Evolutionary conservation across 2,888 invertebrate genomes (phyloP), one percentile per base, ranked within the genome.

Genomic region (Drosophila barbarae): DNA sequence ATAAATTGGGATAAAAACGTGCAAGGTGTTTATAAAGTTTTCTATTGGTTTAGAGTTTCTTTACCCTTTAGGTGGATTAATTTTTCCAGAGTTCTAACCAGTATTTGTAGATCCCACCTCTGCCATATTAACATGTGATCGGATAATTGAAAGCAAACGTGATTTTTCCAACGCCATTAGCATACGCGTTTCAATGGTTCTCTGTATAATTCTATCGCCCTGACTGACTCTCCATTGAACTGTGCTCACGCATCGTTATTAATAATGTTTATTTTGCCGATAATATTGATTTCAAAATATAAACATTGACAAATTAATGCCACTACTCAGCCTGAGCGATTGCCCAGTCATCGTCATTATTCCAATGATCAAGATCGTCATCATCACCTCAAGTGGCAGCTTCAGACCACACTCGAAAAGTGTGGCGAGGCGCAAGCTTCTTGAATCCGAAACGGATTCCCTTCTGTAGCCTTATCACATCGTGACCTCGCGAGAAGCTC

Each of bases 261-360:
- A 83, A 77, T 65, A 69, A 66, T 71, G 61, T 41, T 77, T 66
- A 69, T 52, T 60, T 60, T 55, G 71, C 68, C 69, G 66, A 74
- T 76, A 60, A 66, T 84, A 77, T 81, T 84, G 70, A 74, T 80
- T 77, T 80, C 74, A 72, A 77, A 82, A 68, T 50, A 73, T 64
- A 83, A 80, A 80, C 85, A 80, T 72, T 85, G 81, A 80, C 81
- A 80, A 80, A 85, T 80, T 80, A 84, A 85, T 77, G 77, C 74
- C 77, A 72, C 61, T 54, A 53, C 38, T 55, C 32, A 56, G 63
- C 55, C 51, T 36, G 49, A 30, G 66, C 60, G 57, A 59, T n/a
- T 53, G 58, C 30, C 65, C 23, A 64, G 66, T 71, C 69, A 69
- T 32, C 64, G 28, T 35, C 34, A 30, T 35, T 44, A 60, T 6